Evolutionary conservation across 2,113 vertebrate species (phyloP).

Genomic region (Orthonyx spaldingii): DNA sequence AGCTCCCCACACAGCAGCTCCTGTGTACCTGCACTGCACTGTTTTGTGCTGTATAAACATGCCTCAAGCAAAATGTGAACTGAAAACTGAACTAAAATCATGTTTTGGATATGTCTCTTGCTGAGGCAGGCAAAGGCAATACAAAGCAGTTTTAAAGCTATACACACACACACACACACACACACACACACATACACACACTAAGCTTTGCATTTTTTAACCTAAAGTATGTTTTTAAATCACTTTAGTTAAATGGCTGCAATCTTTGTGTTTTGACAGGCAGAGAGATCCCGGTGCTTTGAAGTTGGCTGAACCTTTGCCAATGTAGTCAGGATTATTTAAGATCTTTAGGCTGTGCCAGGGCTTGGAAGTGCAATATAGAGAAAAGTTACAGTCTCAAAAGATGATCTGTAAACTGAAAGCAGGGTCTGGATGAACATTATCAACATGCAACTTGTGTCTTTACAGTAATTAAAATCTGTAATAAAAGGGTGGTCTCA

Average conservation of each 20-base stretch:
- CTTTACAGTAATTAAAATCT: not conserved
- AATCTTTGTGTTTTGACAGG: conserved; percentile 28
- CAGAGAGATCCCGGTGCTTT: not conserved
- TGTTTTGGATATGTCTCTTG: not conserved
- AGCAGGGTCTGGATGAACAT: not conserved
- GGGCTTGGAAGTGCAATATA: not conserved
- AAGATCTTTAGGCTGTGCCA: not conserved
- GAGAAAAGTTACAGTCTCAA: not conserved
- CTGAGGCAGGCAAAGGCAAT: not conserved
- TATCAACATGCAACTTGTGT: not conserved
- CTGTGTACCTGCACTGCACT: not conserved
- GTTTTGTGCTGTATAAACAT: not conserved
- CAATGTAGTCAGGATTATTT: not conserved
- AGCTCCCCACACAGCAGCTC: not conserved
- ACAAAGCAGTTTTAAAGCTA: not conserved
- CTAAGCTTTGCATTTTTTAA: not conserved
- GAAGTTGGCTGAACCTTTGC: conserved; percentile 1
- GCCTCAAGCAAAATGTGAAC: not conserved
- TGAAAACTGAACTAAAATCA: not conserved
- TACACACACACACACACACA: not conserved
- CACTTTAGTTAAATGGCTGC: not conserved
- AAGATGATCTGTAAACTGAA: not conserved
- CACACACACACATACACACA: accelerated
- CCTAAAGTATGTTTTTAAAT: not conserved
- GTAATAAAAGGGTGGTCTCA: not conserved